Evolutionary conservation across 2,888 invertebrate species (phyloP).

Genomic region (Lomographa bimaculata): DNA sequence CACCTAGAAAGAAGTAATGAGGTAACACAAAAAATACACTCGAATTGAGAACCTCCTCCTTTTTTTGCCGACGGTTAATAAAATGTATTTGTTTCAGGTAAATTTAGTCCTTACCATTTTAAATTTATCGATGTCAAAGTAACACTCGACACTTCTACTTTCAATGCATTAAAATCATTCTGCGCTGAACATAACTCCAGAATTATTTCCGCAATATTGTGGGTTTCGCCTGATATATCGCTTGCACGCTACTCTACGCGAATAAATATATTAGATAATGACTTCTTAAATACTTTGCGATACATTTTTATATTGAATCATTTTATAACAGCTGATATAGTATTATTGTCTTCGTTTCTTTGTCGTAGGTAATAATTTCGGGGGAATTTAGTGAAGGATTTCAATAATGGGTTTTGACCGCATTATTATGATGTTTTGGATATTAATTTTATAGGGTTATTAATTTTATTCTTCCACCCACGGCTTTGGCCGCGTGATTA

Average conservation of each 20-base stretch:
- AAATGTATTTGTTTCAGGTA: no score
- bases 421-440: conserved; percentile 23
- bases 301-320: conserved; percentile 24
- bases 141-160: not conserved
- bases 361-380: conserved; percentile 20
- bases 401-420: conserved; percentile 21
- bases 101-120: no score
- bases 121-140: no score
- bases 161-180: not conserved
- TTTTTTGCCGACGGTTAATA: no score
- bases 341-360: conserved; percentile 25
- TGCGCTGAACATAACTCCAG: conserved; percentile 1
- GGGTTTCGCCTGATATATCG: conserved; percentile 18
- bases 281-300: conserved; percentile 40
- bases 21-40: no score
- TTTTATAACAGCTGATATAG: conserved; percentile 27
- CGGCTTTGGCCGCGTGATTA: not conserved
- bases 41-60: no score
- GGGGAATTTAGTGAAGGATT: conserved; percentile 16
- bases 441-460: conserved; percentile 11
- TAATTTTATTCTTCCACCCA: conserved; percentile 8
- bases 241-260: conserved; percentile 20
- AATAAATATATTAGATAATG: conserved; percentile 51
- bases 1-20: no score
- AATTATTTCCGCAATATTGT: conserved; percentile 1